These are phyloP conservation scores for Caenorhabditis uteleia DNA, from an alignment of 2,888 invertebrate genomes.

Conservation along the genomic window DNA sequence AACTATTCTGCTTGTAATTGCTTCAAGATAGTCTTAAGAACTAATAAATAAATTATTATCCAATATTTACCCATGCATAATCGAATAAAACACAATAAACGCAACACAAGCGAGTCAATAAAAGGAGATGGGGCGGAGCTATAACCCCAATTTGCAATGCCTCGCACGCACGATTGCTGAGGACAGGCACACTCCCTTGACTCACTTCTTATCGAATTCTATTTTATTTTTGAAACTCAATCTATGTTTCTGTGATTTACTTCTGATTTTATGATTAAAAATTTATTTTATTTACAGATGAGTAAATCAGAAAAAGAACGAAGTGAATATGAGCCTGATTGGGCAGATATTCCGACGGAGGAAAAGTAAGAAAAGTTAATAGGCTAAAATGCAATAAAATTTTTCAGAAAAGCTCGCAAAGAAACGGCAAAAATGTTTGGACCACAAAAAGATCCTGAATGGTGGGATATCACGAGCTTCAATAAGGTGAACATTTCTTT, in stretches of 20 bases:
- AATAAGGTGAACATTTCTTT: slow-evolving; percentile 74
- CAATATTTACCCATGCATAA: no score
- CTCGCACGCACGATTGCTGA: no score
- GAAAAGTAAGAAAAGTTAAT: slow-evolving; percentile 12
- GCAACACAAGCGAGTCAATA: no score
- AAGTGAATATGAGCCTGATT: slow-evolving; percentile 41
- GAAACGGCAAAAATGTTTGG: slow-evolving; percentile 46
- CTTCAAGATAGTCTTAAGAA: no score
- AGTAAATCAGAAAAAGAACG: slow-evolving; percentile 24
- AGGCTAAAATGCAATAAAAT: background rate
- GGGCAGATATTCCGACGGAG: slow-evolving; percentile 41
- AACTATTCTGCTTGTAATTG: no score
- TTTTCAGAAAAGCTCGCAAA: slow-evolving; percentile 27
- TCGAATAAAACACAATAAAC: no score
- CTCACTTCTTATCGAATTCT: background rate
- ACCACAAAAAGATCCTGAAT: slow-evolving; percentile 67
- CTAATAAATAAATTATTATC: no score
- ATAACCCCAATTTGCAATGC: no score
- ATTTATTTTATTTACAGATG: slow-evolving; percentile 17
- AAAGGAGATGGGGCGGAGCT: no score
- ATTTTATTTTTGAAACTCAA: background rate
- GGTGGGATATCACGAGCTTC: slow-evolving; percentile 76
- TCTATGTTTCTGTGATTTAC: background rate
- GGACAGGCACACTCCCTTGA: no score
- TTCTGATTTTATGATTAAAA: background rate